These are phyloP conservation scores for Pachycephala philippinensis DNA, from an alignment of 2,113 vertebrate genomes.

Conservation along the genomic window DNA sequence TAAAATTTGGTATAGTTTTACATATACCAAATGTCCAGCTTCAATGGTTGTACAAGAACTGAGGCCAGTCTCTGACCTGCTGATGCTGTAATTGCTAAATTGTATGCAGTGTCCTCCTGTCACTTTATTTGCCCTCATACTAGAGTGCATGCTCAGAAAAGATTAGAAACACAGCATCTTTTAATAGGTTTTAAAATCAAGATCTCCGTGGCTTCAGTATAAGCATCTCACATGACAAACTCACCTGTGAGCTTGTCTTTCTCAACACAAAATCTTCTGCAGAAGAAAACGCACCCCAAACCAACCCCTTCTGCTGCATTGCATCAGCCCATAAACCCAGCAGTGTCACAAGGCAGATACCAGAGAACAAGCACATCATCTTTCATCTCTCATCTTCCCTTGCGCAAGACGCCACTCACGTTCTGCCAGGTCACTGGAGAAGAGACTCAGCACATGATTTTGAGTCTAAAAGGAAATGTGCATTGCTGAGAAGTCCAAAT, in stretches of 20 bases:
- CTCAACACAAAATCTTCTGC: neutral
- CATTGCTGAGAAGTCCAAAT: neutral
- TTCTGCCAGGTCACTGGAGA: neutral
- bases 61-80: neutral
- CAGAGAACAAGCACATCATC: neutral
- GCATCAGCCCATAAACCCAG: neutral
- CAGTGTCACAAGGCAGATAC: neutral
- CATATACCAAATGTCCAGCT: neutral
- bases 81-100: neutral
- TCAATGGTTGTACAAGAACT: neutral
- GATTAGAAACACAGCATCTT: neutral
- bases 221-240: neutral
- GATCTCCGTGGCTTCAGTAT: neutral
- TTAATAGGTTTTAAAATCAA: neutral
- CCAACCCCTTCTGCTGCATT: neutral
- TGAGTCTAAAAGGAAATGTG: neutral
- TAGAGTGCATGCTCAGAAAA: neutral
- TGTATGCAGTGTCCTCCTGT: neutral
- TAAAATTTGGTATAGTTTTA: neutral
- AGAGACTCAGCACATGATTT: neutral
- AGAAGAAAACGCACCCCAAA: neutral
- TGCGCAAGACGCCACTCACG: neutral
- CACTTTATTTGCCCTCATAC: neutral
- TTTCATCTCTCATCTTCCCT: neutral
- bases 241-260: neutral